Conservation (phyloP, 2,113 vertebrate species). For the Myocastor coypus region DNA sequence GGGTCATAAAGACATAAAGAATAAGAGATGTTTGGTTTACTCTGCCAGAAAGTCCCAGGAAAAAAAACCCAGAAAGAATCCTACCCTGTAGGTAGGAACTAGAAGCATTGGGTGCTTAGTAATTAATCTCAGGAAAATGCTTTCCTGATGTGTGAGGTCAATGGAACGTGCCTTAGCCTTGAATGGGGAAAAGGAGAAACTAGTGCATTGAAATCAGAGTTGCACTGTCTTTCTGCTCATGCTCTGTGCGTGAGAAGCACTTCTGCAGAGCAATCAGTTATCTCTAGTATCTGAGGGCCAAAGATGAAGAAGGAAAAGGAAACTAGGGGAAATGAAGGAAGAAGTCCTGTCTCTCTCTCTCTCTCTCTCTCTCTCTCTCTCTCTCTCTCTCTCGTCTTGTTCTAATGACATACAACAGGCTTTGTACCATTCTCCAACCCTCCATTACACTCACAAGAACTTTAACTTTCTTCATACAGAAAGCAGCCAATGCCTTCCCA, state of each 20-base stretch:
- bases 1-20: neutral
- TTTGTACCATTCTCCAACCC: neutral
- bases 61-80: neutral
- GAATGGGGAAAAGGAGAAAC: neutral
- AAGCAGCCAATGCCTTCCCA: neutral
- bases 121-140: neutral
- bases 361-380: no score
- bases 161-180: neutral
- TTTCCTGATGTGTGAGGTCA: neutral
- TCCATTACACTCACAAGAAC: neutral
- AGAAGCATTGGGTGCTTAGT: neutral
- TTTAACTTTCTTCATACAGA: neutral
- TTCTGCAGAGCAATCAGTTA: neutral
- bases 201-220: neutral
- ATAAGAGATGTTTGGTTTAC: neutral
- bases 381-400: neutral
- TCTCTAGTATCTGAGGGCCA: neutral
- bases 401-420: neutral
- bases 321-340: neutral
- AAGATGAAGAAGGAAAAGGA: neutral
- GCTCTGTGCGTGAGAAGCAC: neutral
- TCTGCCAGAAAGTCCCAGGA: no score
- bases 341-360: neutral
- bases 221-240: neutral
- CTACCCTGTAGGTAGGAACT: neutral